A percentile compares a stretch with the other conserved stretches of the same genome.
Evolutionary conservation across 37 sponge, comb jelly and placozoan species (phyloP).

Genomic region (Ephydatia muelleri): DNA sequence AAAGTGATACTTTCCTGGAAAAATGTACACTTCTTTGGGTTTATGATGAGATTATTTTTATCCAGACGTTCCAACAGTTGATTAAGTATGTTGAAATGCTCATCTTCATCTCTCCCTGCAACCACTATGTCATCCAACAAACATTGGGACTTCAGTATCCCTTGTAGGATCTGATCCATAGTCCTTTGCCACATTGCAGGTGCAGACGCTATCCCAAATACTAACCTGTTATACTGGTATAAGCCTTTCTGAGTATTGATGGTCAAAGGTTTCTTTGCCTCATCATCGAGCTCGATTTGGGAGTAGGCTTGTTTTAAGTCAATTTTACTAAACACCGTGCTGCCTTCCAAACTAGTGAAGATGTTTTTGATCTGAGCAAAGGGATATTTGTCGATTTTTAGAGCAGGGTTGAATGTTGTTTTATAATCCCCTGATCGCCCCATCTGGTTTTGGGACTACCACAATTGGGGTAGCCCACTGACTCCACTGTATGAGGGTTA

Average conservation of each 20-base stretch:
- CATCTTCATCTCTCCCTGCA: constrained; percentile 22
- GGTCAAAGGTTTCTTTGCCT: neutral
- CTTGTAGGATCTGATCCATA: constrained; percentile 33
- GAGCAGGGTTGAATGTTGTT: constrained; percentile 20
- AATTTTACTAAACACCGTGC: constrained; percentile 17
- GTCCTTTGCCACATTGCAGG: constrained; percentile 43
- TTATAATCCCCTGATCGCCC: constrained; percentile 18
- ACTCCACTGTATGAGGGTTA: neutral
- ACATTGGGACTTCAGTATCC: neutral
- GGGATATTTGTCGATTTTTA: constrained; percentile 16
- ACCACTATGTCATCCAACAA: constrained; percentile 45
- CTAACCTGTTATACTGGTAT: constrained; percentile 36
- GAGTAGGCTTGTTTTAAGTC: constrained; percentile 21
- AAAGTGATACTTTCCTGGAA: neutral
- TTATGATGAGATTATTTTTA: constrained; percentile 21
- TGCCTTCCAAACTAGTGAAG: constrained; percentile 12
- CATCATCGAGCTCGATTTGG: constrained; percentile 18
- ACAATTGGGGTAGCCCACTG: constrained; percentile 1
- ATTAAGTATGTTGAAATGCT: constrained; percentile 18
- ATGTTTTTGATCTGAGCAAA: constrained; percentile 19
- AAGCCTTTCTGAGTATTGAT: constrained; percentile 42
- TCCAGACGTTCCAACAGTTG: constrained; percentile 6
- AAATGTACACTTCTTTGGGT: constrained; percentile 27
- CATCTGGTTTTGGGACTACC: neutral
- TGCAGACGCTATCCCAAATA: constrained; percentile 37